phyloP scores from a whole-genome alignment of 2,888 invertebrate species.

The Orthosia incerta region DNA sequence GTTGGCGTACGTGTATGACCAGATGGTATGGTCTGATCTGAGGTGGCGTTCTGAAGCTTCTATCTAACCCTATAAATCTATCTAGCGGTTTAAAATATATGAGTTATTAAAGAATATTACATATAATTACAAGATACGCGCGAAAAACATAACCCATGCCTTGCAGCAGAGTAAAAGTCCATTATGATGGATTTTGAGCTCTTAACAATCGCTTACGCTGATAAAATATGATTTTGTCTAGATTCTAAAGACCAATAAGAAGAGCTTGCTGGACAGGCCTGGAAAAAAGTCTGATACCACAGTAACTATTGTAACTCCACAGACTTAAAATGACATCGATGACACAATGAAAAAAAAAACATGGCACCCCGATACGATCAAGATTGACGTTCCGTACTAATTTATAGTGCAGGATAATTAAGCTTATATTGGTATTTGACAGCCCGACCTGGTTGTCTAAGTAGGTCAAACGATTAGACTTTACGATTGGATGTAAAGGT shows the following conservation, averaged over 20 bases:
- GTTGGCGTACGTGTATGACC: no score
- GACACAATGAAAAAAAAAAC: slow-evolving; percentile 30
- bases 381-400: slow-evolving; percentile 65
- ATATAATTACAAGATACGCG: no score
- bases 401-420: slow-evolving; percentile 74
- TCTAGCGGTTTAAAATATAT: no score
- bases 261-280: neutral
- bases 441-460: slow-evolving; percentile 68
- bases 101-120: no score
- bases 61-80: no score
- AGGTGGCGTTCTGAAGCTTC: no score
- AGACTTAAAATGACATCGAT: neutral
- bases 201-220: no score
- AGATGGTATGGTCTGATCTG: no score
- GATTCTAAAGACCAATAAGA: neutral
- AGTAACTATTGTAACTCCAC: neutral
- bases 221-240: no score
- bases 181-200: no score
- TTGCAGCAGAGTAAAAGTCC: no score
- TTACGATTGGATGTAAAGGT: slow-evolving; percentile 57
- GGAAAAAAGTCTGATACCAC: neutral
- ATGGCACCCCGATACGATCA: slow-evolving; percentile 42
- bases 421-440: slow-evolving; percentile 73
- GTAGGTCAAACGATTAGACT: slow-evolving; percentile 69
- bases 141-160: no score